Evolutionary conservation across 2,888 invertebrate genomes (phyloP).

Genomic region (Schizaphis graminum): DNA sequence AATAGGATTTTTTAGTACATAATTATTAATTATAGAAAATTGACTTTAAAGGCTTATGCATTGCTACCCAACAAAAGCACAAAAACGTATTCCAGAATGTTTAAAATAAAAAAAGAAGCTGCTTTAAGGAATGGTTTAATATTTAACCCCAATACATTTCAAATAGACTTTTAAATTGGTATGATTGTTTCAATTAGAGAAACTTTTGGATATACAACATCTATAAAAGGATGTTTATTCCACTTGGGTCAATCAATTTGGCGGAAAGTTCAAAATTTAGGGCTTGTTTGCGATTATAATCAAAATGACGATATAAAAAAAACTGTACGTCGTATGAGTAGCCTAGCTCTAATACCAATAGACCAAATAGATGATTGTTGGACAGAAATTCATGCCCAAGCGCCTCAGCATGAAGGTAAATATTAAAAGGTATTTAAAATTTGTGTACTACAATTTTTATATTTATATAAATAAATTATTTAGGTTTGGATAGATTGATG

Average conservation of each 20-base stretch:
- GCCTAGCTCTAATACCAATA: neutral
- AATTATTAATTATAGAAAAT: neutral
- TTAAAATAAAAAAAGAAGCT: slow-evolving; percentile 11
- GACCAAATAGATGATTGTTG: neutral
- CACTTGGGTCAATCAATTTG: neutral
- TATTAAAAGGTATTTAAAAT: too few relatives aligned
- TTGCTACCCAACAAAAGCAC: neutral
- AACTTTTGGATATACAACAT: neutral
- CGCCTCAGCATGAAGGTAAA: too few relatives aligned
- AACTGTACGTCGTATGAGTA: neutral
- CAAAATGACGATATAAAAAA: neutral
- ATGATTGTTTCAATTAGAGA: neutral
- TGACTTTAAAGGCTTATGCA: neutral
- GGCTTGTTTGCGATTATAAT: neutral
- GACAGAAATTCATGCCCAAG: too few relatives aligned
- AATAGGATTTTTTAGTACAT: too few relatives aligned
- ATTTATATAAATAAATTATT: too few relatives aligned
- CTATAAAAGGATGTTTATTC: too few relatives aligned
- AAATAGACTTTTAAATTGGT: neutral
- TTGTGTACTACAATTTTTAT: neutral
- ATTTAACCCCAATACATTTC: neutral
- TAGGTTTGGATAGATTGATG: slow-evolving; percentile 4
- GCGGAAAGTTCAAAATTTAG: neutral
- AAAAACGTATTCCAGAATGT: neutral
- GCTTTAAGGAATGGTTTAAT: neutral